Evolutionary conservation across 2,888 invertebrate species (phyloP).

Genomic region (Lepidocyrtinus sp.): DNA sequence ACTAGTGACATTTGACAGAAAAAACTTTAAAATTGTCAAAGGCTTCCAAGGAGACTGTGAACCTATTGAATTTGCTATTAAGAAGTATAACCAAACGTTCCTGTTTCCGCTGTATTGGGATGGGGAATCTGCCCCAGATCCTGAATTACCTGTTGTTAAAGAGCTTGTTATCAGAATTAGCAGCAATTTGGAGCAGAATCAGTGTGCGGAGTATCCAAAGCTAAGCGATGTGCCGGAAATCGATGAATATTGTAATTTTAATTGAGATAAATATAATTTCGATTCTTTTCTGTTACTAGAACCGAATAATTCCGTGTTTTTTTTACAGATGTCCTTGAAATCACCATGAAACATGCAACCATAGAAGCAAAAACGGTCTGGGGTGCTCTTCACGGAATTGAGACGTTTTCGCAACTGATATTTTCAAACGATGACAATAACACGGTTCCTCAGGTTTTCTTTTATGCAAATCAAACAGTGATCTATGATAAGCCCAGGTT

Average conservation of each 20-base stretch:
- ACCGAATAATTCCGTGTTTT: no score
- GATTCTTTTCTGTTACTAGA: not conserved
- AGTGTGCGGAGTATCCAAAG: conserved; percentile 51
- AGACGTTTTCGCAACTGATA: conserved; percentile 87
- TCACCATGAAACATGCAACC: not conserved
- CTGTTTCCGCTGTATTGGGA: conserved; percentile 51
- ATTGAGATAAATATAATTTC: not conserved
- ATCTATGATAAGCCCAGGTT: conserved; percentile 86
- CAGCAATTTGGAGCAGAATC: conserved; percentile 15
- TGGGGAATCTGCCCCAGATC: conserved; percentile 29
- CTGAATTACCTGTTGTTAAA: conserved; percentile 34
- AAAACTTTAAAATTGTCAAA: conserved; percentile 39
- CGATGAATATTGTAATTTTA: conserved; percentile 51
- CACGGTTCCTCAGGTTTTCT: conserved; percentile 77
- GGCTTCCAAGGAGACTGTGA: conserved; percentile 36
- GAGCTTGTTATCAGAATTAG: conserved; percentile 39
- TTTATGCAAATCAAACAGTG: conserved; percentile 75
- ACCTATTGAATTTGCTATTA: conserved; percentile 58
- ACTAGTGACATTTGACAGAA: conserved; percentile 50
- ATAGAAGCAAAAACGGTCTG: conserved; percentile 75
- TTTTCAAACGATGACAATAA: conserved; percentile 70
- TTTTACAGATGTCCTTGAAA: conserved; percentile 29
- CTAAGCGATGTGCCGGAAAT: conserved; percentile 39
- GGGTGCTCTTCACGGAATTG: conserved; percentile 89
- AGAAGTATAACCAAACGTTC: conserved; percentile 50